Percentiles rank a stretch among this genome's conserved stretches.
These are phyloP conservation scores for Petaurus breviceps DNA, from an alignment of 2,113 vertebrate species.

Conservation along the genomic window DNA sequence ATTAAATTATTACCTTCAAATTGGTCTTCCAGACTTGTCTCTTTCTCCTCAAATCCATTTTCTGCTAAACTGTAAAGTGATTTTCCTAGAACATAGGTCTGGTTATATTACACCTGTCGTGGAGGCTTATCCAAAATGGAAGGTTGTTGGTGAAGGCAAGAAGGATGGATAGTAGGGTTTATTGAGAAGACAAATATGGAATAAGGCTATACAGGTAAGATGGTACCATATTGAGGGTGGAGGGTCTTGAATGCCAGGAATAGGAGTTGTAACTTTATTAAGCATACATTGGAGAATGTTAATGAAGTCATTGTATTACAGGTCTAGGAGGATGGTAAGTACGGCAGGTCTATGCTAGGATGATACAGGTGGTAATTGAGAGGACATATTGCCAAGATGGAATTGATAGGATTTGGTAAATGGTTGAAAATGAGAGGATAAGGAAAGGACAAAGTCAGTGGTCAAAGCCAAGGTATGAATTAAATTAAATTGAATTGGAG, in stretches of 20 bases:
- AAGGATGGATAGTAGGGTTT: too few relatives aligned
- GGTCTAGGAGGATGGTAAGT: not conserved
- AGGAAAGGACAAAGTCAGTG: too few relatives aligned
- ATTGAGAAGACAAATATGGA: too few relatives aligned
- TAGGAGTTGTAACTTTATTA: not conserved
- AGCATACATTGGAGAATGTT: too few relatives aligned
- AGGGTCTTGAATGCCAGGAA: not conserved
- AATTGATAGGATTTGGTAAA: not conserved
- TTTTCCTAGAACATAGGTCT: too few relatives aligned
- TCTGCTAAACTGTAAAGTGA: too few relatives aligned
- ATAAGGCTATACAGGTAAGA: not conserved
- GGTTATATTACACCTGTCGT: too few relatives aligned
- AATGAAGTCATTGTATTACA: not conserved
- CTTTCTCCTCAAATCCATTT: too few relatives aligned
- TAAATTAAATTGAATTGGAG: not conserved
- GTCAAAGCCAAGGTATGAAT: not conserved
- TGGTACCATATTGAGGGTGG: not conserved
- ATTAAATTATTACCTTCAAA: too few relatives aligned
- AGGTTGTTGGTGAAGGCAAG: too few relatives aligned
- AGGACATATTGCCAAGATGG: not conserved
- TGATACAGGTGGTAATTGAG: not conserved
- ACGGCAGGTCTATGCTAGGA: not conserved
- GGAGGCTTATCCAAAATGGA: too few relatives aligned
- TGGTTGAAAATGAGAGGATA: not conserved
- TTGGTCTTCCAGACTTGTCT: too few relatives aligned